Conservation (phyloP, 2,113 vertebrate species). For the Zapornia atra region DNA sequence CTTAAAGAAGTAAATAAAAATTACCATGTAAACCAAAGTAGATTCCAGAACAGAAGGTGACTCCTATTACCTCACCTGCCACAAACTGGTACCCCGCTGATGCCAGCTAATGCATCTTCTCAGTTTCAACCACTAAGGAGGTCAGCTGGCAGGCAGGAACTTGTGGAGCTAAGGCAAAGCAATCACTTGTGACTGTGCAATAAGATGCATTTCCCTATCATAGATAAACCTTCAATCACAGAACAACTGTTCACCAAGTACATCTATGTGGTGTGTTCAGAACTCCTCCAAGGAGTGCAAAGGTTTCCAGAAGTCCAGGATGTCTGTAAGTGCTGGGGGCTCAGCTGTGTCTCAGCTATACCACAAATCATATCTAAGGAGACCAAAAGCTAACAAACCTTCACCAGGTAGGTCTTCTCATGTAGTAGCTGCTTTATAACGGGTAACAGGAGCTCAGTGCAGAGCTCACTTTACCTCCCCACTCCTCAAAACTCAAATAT, state of each 20-base stretch:
- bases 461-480: not conserved
- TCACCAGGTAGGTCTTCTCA: not conserved
- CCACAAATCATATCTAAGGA: not conserved
- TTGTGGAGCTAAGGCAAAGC: not conserved
- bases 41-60: not conserved
- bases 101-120: not conserved
- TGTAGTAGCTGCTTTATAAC: not conserved
- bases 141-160: not conserved
- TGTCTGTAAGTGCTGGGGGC: accelerated
- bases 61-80: not conserved
- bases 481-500: not conserved
- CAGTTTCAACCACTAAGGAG: not conserved
- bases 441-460: not conserved
- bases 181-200: not conserved
- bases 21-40: not conserved
- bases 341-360: accelerated
- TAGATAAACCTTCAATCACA: not conserved
- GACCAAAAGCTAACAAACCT: not conserved
- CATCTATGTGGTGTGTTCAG: not conserved
- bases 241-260: not conserved
- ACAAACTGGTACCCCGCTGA: not conserved
- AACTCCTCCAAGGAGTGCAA: not conserved
- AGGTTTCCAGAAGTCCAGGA: not conserved
- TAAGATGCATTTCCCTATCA: not conserved
- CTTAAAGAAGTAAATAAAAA: not conserved